Base-by-base conservation (phyloP, 2,797 vertebrate genomes). In the Tapirus indicus region DNA sequence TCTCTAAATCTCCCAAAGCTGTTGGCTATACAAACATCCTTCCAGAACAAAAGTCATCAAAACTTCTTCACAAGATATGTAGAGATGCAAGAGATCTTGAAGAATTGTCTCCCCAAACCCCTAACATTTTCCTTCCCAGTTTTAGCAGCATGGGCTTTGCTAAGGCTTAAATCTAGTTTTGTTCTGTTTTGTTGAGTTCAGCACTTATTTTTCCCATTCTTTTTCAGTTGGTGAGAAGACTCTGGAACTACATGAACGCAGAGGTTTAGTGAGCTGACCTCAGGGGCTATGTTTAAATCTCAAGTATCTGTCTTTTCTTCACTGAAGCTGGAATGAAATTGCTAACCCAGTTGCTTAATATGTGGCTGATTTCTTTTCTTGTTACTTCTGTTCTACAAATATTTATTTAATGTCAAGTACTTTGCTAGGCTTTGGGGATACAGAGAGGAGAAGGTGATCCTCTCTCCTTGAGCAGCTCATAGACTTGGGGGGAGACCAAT, bases 361-460 rank as follows among this genome's bases (percentile, higher is more conserved):
- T 47, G 14, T 80, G 11, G 47, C 25, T 75, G 35, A n/a, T 83
- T 54, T 83, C 8, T 74, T 74, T 93, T 54, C 71, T 88, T 92
- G 20, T 78, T 85, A 64, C 4, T 92, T 97, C 44, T 54, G 56
- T 74, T 92, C 38, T 80, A 72, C 54, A 88, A 78, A 80, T 41
- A n/a, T 75, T 68, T 94, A 62, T 78, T 96, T 54, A 77, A 13
- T 44, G 20, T n/a, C 38, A 62, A 83, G 11, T 84, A 52, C 18
- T 91, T 69, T 83, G 35, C 35, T 88, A 64, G 66, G 49, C 47
- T 75, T 58, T 85, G 29, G 52, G 32, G 29, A 60, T 80, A 64
- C 13, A 84, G 29, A 95, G 16, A 71, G 23, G 44, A 69, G 88
- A 88, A 79, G 52, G 16, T 77, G 35, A 11, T 72, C 47, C 44